phyloP scores from a whole-genome alignment of 2,888 invertebrate species.

The Ommatoiulus sabulosus region DNA sequence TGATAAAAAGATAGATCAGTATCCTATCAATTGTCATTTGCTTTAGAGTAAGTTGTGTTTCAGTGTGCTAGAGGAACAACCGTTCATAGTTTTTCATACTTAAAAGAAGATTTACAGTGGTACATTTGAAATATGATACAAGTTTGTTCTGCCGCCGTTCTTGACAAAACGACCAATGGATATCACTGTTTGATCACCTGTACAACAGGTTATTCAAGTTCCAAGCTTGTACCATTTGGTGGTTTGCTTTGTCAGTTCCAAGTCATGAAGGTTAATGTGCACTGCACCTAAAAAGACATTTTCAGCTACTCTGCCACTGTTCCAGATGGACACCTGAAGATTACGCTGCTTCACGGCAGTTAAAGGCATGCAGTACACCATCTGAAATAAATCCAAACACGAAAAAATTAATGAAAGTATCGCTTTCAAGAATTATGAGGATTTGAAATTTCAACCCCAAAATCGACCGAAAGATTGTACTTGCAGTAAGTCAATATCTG shows the following conservation, averaged over 20 bases:
- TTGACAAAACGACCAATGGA: neutral
- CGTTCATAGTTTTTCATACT: no score
- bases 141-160: neutral
- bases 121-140: no score
- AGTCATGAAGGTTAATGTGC: slow-evolving; percentile 78
- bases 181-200: slow-evolving; percentile 35
- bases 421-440: no score
- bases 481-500: no score
- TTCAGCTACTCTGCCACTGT: slow-evolving; percentile 92
- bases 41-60: no score
- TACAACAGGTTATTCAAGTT: slow-evolving; percentile 64
- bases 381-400: no score
- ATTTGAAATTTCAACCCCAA: no score
- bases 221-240: slow-evolving; percentile 87
- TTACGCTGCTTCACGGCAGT: slow-evolving; percentile 80
- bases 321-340: slow-evolving; percentile 95
- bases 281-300: slow-evolving; percentile 96
- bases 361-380: slow-evolving; percentile 87
- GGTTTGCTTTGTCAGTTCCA: slow-evolving; percentile 82
- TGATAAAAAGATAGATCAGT: no score
- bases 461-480: neutral
- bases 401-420: no score
- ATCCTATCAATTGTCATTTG: no score
- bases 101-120: no score
- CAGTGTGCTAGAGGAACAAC: no score